phyloP scores from a whole-genome alignment of 2,888 invertebrate genomes.

The Pachydiplax longipennis region DNA sequence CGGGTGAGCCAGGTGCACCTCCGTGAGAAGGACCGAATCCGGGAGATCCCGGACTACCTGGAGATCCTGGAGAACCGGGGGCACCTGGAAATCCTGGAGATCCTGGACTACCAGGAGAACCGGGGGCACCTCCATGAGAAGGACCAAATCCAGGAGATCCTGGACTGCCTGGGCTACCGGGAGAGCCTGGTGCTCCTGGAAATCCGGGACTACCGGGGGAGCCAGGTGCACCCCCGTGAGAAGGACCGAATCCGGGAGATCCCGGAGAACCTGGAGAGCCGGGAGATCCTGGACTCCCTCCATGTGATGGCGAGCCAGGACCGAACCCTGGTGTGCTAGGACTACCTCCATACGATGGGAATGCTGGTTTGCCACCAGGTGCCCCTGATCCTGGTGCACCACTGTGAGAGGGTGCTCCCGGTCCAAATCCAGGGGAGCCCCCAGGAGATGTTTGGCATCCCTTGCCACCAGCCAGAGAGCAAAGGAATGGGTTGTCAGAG shows the following conservation, averaged over 20 bases:
- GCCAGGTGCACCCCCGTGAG: not conserved
- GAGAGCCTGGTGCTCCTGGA: no score
- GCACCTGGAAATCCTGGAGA: slow-evolving; percentile 33
- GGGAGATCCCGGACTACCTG: slow-evolving; percentile 51
- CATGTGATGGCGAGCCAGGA: no score
- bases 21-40: slow-evolving; percentile 28
- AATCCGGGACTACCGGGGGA: no score
- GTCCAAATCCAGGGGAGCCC: slow-evolving; percentile 53
- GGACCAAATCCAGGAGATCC: no score
- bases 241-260: slow-evolving; percentile 38
- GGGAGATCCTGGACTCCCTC: slow-evolving; percentile 48
- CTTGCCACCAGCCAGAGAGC: slow-evolving; percentile 43
- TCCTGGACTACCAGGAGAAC: no score
- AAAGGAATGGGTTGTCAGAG: slow-evolving; percentile 50
- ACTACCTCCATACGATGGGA: not conserved
- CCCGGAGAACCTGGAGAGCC: slow-evolving; percentile 47
- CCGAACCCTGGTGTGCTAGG: slow-evolving; percentile 47
- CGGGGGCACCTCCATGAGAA: no score
- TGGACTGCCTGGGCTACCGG: no score
- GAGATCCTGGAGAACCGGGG: slow-evolving; percentile 46
- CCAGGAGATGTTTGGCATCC: slow-evolving; percentile 23
- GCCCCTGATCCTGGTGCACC: slow-evolving; percentile 55
- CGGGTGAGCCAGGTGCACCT: slow-evolving; percentile 49
- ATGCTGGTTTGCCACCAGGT: slow-evolving; percentile 51
- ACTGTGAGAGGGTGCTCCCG: slow-evolving; percentile 54